Conservation (phyloP, 2,113 vertebrate species). For the Progne subis region DNA sequence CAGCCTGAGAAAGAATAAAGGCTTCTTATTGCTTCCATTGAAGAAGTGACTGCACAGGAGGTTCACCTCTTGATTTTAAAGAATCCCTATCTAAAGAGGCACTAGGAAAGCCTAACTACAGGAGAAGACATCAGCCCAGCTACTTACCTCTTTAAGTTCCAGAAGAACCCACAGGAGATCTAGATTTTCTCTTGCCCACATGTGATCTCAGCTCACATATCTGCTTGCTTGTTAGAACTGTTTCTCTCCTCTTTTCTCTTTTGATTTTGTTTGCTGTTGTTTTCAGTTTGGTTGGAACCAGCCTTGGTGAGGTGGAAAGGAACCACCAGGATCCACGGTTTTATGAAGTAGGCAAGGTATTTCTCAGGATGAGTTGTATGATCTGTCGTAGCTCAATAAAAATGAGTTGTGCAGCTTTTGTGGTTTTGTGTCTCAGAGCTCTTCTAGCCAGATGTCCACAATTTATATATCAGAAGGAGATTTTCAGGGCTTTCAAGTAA, state of each 20-base stretch:
- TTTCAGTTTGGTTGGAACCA: conserved; percentile 50
- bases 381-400: not conserved
- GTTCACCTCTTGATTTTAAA: not conserved
- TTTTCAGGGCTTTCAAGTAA: not conserved
- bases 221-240: not conserved
- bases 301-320: conserved; percentile 14
- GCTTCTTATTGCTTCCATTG: not conserved
- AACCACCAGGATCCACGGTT: conserved; percentile 38
- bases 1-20: not conserved
- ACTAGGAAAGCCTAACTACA: not conserved
- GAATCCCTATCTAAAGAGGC: not conserved
- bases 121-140: not conserved
- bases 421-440: not conserved
- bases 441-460: not conserved
- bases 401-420: not conserved
- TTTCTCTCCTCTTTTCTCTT: not conserved
- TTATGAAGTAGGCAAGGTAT: not conserved
- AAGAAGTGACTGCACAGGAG: not conserved
- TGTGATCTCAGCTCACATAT: not conserved
- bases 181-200: not conserved
- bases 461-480: not conserved
- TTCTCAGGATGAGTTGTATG: not conserved
- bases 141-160: not conserved
- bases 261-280: not conserved
- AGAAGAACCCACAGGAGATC: not conserved